Evolutionary conservation across 2,797 vertebrate species (phyloP), one percentile per base, ranked within the genome.

Genomic region (Streptopelia turtur): DNA sequence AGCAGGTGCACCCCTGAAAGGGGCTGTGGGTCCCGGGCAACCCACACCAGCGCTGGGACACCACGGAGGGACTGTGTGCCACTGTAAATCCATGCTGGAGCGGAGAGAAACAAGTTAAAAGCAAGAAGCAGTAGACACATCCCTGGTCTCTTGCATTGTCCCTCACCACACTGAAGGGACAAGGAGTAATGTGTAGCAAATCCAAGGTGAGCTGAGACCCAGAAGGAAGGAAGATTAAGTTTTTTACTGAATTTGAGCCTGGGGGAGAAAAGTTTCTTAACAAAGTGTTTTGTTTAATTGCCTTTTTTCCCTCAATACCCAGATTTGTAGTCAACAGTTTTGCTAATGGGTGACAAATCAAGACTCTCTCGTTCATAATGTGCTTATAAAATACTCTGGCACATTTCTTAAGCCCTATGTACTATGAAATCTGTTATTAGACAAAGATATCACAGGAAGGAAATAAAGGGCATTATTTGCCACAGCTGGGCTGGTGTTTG

Each of bases 71-170:
- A 50, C 43, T 33, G 14, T 28, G 11, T 16, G 33, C 30, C 28
- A 31, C 0, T 0, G 31, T 17, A 53, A 78, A 78, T 6, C 6
- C 52, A n/a, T 0, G 0, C 2, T 23, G 23, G 7, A 23, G 11
- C 25, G 8, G 41, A 68, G 18, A 21, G 90, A 60, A 65, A 76
- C 6, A 70, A 37, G 6, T 8, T 66, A 81, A 33, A 89, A 64
- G 30, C 16, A 89, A 59, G 55, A 55, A 91, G 24, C 4, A 65
- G 28, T 7, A 63, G 4, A 43, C 5, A 28, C 8, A 31, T 37
- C 3, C 7, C 6, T 1, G 2, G 5, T 27, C 16, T 86, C 39
- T 68, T 80, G 37, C 50, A 31, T 3, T 33, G 50, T 9, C 13
- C 31, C 11, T 65, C 16, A 14, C 13, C 16, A 90, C n/a, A 41